Evolutionary conservation across 2,888 invertebrate species (phyloP), one percentile per base, ranked within the genome.

Genomic region (Sinohyriopsis cumingii): DNA sequence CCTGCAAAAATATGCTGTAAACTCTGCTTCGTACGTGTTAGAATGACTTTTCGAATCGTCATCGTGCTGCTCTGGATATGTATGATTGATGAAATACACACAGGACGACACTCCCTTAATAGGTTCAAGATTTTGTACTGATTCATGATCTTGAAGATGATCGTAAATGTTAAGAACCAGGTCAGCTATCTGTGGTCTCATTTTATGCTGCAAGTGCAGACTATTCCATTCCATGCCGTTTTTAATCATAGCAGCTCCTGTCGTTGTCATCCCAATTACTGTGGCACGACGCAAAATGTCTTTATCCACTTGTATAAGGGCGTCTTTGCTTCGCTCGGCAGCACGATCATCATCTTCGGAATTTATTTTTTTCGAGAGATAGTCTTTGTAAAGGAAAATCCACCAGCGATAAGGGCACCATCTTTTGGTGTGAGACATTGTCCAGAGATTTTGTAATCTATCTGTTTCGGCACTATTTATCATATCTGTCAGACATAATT

Each of bases 221-320:
- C 85, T 86, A 3, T 92, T 90, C 18, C 92, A 93, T 68, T 93
- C 92, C 4, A 94, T 84, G 0, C 93, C 91, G 80, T 94, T 94
- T 1, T 91, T 91, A 3, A 95, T 92, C 92, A 95, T 93, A 9
- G 88, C 86, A 59, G 88, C 86, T 45, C 86, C 84, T 20, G 88
- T 84, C 24, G 88, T 88, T 20, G 88, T 88, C 84, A 87, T 86
- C 9, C 84, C 87, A 62, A 88, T 77, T 0, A 88, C 70, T 25
- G 53, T 74, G 18, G 79, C 73, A 1, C 60, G 68, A 20, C 69
- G 63, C 68, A 86, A 71, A 5, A 87, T 75, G 12, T 65, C 61
- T 9, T 71, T 53, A 63, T 85, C 85, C 59, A 81, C 79, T 61
- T 77, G 67, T 3, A 69, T 55, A 19, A 22, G 59, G 0, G 76